A percentile compares a stretch with the other conserved stretches of the same genome.
Conservation (phyloP, 2,888 invertebrate genomes). For the Eucriotettix oculatus region DNA sequence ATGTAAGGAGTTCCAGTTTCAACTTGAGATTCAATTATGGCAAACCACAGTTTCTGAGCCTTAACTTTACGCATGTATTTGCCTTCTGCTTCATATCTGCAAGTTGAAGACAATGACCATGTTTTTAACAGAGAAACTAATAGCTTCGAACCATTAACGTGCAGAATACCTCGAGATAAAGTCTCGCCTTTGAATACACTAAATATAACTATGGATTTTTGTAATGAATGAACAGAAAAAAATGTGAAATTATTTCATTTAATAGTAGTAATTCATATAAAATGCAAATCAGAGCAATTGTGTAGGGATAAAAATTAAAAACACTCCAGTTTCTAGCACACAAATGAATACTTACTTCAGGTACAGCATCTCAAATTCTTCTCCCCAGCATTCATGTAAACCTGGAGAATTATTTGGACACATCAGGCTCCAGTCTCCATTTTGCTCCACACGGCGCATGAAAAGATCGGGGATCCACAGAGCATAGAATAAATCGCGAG, state of each 20-base stretch:
- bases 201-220: too few species aligned
- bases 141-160: too few species aligned
- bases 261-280: too few species aligned
- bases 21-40: constrained; percentile 84
- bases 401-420: constrained; percentile 90
- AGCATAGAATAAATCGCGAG: constrained; percentile 90
- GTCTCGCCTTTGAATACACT: too few species aligned
- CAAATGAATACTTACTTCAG: constrained; percentile 30
- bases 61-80: constrained; percentile 39
- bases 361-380: constrained; percentile 83
- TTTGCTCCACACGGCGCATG: constrained; percentile 80
- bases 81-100: constrained; percentile 66
- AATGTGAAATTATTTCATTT: too few species aligned
- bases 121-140: too few species aligned
- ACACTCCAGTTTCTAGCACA: neutral
- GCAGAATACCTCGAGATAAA: too few species aligned
- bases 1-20: constrained; percentile 98
- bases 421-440: constrained; percentile 88
- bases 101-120: neutral
- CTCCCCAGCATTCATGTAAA: constrained; percentile 83
- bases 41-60: constrained; percentile 85
- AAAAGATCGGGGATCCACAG: constrained; percentile 97
- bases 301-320: too few species aligned
- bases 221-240: too few species aligned
- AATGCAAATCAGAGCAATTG: too few species aligned